Evolutionary conservation across 1,140 invertebrate genomes (phyloP), one percentile per base, ranked within the genome.

Genomic region (Orchestia grillus): DNA sequence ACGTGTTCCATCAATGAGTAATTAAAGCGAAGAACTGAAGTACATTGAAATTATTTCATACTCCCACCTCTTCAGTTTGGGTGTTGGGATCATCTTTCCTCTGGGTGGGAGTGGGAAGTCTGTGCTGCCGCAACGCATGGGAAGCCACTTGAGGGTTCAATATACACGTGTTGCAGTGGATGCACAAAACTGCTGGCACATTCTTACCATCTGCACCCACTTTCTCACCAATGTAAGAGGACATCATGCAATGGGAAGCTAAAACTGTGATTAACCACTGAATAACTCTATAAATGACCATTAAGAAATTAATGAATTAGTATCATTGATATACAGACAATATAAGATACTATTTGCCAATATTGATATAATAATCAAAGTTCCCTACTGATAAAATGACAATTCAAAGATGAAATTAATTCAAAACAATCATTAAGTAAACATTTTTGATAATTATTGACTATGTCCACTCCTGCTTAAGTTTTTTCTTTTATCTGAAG

Each of bases 61-160:
- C 28, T 23, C 96, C 96, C 94, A 96, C 96, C 96, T 96, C 96
- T 92, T 96, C 96, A 41, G 96, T 96, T 42, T 94, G 96, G 42
- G 92, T 87, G 23, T 96, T 95, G 28, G 95, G 92, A 42, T 96
- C 91, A 91, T 96, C 96, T 77, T 96, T 96, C 44, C 95, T 96
- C 95, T 96, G 96, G 40, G 96, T 96, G 41, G 96, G 96, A 28
- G 87, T 96, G 15, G 96, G 96, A n/a, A 96, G 96, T 0, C 87
- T 92, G 53, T 95, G 95, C n/a, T 96, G 53, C 45, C 92, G 42
- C 28, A 53, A 96, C 36, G 96, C 42, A 44, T 96, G 88, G 16
- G 96, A 53, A 6, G 96, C 96, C 4, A 95, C 96, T 19, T 96
- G 57, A 36, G 96, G 96, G 40, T 96, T 96, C 42, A 96, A 47